Evolutionary conservation across 2,113 vertebrate genomes (phyloP), one percentile per base, ranked within the genome.

Genomic region (Hirundichthys speculiger): DNA sequence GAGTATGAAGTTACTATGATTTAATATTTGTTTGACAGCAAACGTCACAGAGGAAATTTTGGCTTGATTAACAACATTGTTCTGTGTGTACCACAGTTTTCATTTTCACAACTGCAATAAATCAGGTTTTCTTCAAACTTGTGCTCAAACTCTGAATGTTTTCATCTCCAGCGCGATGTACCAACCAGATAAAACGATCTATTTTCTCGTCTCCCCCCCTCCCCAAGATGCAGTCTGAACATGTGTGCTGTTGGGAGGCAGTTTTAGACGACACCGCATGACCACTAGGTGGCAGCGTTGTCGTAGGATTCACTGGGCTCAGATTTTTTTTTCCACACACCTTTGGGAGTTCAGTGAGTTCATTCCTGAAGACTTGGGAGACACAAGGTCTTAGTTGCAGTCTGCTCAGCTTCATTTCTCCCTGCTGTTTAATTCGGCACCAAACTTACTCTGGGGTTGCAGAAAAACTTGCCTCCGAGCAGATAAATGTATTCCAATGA

Each of bases 271-370:
- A 45, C 57, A 13, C 0, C 2, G 21, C 59, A 40, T 60, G 24
- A 9, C 80, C 90, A 86, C 77, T 84, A 88, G 90, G 73, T 88
- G 91, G 89, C 5, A 50, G 45, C 56, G 54, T 78, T 58, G 60
- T 3, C 22, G 51, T 60, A 63, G 12, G 53, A n/a, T 62, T 64
- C 19, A 20, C 24, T 47, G 18, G 18, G 47, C 25, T 13, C 8
- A 39, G 68, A 63, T 49, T 43, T 48, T 56, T 49, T 43, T 48
- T 56, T 62, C 57, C 64, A 58, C 62, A 63, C 75, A 83, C 72
- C 77, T 81, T 46, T 8, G 75, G 69, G 85, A 83, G 87, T 87
- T 87, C 83, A 89, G 0, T 61, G 85, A 57, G 90, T 91, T 91
- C 83, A 80, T 83, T 78, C 73, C 68, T 70, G 83, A 86, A 82